These are phyloP conservation scores for Otis tarda DNA, from an alignment of 2,113 vertebrate genomes.

Conservation along the genomic window DNA sequence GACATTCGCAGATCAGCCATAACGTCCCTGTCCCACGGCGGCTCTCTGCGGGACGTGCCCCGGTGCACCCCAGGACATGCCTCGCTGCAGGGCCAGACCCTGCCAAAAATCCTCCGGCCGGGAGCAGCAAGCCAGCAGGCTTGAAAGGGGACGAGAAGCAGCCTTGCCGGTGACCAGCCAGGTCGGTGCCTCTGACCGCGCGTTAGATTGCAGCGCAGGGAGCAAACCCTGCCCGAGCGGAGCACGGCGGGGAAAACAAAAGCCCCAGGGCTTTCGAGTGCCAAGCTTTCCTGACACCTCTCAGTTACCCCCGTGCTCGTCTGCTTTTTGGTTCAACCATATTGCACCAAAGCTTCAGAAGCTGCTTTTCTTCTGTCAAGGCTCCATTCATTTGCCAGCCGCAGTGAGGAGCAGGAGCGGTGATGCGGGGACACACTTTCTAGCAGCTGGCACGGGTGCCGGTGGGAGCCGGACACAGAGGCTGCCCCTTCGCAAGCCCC, in stretches of 20 bases:
- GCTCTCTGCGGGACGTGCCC: neutral
- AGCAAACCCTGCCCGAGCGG: neutral
- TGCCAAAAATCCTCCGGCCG: neutral
- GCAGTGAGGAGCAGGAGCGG: neutral
- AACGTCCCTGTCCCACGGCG: neutral
- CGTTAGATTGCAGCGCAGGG: neutral
- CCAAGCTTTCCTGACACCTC: neutral
- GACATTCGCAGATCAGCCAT: neutral
- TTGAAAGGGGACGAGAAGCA: neutral
- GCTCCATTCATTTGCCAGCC: neutral
- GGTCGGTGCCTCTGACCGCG: neutral
- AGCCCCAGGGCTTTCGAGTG: neutral
- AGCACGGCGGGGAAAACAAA: neutral
- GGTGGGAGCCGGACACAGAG: neutral
- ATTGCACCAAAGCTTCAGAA: neutral
- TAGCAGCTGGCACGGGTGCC: neutral
- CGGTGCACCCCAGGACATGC: neutral
- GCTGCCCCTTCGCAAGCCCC: neutral
- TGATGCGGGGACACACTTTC: fast-evolving
- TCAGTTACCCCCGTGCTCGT: neutral
- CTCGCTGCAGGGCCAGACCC: neutral
- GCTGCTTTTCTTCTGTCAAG: neutral
- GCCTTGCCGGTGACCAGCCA: neutral
- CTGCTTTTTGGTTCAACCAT: neutral
- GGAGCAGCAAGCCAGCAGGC: neutral